Conservation (phyloP, 2,113 vertebrate species). For the Mungos mungo region DNA sequence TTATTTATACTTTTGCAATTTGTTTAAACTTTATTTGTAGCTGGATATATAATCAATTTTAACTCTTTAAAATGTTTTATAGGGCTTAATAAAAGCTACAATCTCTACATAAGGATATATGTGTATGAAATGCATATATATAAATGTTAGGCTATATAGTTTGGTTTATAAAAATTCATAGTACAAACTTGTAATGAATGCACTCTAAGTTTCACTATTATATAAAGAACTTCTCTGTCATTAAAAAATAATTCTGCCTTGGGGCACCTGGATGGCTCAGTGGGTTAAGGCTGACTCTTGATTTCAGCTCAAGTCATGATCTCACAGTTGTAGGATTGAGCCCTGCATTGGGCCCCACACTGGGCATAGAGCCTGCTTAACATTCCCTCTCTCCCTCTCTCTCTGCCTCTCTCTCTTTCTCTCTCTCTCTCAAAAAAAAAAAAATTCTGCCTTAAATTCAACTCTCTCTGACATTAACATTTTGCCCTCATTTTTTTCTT, state of each 20-base stretch:
- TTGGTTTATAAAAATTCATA: slow-evolving; percentile 23
- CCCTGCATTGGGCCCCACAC: too few species aligned
- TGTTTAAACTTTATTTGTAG: slow-evolving; percentile 17
- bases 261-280: too few species aligned
- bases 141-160: not conserved
- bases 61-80: slow-evolving; percentile 32
- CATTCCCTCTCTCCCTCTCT: too few species aligned
- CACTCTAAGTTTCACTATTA: not conserved
- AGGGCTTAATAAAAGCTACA: not conserved
- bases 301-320: too few species aligned
- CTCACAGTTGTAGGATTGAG: too few species aligned
- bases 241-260: not conserved
- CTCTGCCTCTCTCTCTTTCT: too few species aligned
- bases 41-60: not conserved
- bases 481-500: not conserved
- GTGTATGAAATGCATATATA: not conserved
- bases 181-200: not conserved
- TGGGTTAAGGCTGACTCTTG: too few species aligned
- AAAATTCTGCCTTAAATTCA: not conserved
- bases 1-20: slow-evolving; percentile 17
- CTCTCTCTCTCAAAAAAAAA: too few species aligned
- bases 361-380: too few species aligned
- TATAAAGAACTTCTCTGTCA: not conserved
- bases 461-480: not conserved
- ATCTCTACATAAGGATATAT: not conserved